phyloP scores from a whole-genome alignment of 2,888 invertebrate species.

The Spilarctia lutea region DNA sequence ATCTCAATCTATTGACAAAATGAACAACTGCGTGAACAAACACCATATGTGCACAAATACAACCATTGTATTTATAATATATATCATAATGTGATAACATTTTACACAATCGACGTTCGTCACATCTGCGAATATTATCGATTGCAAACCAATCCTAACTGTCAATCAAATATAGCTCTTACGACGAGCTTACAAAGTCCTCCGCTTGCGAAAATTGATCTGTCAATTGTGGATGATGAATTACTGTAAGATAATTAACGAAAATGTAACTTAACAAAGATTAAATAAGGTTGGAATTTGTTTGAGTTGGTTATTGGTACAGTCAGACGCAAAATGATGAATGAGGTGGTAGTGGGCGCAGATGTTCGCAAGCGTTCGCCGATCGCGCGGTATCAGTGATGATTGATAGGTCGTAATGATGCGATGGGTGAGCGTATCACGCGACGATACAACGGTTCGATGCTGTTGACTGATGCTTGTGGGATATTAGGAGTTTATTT shows the following conservation, averaged over 20 bases:
- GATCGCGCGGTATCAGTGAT: conserved; percentile 46
- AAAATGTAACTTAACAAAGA: not conserved
- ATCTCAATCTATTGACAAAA: conserved; percentile 38
- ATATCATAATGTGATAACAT: conserved; percentile 50
- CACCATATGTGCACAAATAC: conserved; percentile 47
- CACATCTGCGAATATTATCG: conserved; percentile 49
- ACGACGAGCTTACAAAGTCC: conserved; percentile 26
- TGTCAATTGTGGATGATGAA: conserved; percentile 50
- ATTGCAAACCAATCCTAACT: conserved; percentile 15
- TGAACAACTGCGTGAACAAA: conserved; percentile 49
- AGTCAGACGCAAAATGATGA: conserved; percentile 40
- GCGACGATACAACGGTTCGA: conserved; percentile 41
- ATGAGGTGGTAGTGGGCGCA: conserved; percentile 47
- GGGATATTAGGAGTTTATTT: conserved; percentile 6
- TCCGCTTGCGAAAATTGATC: conserved; percentile 31
- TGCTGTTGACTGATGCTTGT: conserved; percentile 27
- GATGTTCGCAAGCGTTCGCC: conserved; percentile 46
- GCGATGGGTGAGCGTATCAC: conserved; percentile 32
- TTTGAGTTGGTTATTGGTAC: not conserved
- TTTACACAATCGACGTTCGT: conserved; percentile 48
- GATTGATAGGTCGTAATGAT: conserved; percentile 51
- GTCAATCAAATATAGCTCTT: conserved; percentile 32
- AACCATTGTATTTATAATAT: conserved; percentile 48
- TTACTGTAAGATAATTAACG: conserved; percentile 18
- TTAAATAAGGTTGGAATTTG: conserved; percentile 11